Conservation (phyloP, 2,888 invertebrate genomes). For the Therioaphis trifolii region DNA sequence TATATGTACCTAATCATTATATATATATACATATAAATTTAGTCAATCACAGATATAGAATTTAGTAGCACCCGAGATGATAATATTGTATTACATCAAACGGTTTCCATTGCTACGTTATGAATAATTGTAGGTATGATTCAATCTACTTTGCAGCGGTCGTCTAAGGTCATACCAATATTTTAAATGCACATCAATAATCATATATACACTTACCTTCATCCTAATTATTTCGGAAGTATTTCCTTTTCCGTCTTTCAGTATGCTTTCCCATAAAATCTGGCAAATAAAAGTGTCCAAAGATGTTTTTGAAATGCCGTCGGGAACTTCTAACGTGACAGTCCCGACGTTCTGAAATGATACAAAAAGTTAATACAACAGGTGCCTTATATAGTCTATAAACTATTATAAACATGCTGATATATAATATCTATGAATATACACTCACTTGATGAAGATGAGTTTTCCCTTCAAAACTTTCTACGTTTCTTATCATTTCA, state of each 20-base stretch:
- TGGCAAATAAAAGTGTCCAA: slow-evolving; percentile 67
- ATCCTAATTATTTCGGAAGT: slow-evolving; percentile 66
- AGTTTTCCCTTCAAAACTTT: slow-evolving; percentile 58
- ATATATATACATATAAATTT: too few relatives aligned
- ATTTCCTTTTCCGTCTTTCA: slow-evolving; percentile 64
- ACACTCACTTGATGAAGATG: slow-evolving; percentile 65
- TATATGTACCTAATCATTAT: too few relatives aligned
- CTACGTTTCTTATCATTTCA: slow-evolving; percentile 64
- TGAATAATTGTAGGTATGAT: too few relatives aligned
- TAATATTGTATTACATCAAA: too few relatives aligned
- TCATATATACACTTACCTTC: slow-evolving; percentile 65
- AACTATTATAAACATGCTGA: background rate
- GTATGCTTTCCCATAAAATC: slow-evolving; percentile 67
- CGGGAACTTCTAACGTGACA: slow-evolving; percentile 66
- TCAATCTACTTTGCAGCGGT: too few relatives aligned
- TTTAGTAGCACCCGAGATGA: too few relatives aligned
- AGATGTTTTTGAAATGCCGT: slow-evolving; percentile 64
- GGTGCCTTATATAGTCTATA: background rate
- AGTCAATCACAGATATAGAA: too few relatives aligned
- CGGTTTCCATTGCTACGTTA: too few relatives aligned
- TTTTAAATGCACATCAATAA: too few relatives aligned
- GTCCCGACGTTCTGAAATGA: slow-evolving; percentile 66
- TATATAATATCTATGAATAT: background rate
- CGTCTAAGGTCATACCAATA: too few relatives aligned
- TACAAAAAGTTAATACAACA: slow-evolving; percentile 22